Percentiles rank a stretch among this genome's conserved stretches.
Conservation (phyloP, 2,113 vertebrate species). For the Anhinga rufa region DNA sequence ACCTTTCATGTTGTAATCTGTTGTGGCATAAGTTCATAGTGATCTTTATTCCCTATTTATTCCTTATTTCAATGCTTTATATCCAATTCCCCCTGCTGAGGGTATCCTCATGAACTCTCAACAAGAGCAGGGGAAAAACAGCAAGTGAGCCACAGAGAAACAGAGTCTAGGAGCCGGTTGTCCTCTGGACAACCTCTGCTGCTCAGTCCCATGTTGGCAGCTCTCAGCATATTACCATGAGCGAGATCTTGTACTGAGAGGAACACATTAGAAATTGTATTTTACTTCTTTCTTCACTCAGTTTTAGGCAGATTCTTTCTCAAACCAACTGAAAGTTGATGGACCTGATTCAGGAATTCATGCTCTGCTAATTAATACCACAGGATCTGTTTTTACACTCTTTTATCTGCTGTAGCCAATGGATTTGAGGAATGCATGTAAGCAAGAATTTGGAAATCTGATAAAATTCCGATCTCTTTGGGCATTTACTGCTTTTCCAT, state of each 20-base stretch:
- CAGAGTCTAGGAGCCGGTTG: background rate
- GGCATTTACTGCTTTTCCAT: background rate
- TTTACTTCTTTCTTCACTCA: background rate
- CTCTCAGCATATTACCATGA: background rate
- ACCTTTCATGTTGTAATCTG: background rate
- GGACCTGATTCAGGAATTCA: background rate
- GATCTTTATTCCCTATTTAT: background rate
- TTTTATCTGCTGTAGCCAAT: background rate
- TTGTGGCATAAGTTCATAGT: background rate
- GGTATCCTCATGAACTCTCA: conserved; percentile 16
- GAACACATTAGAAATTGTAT: background rate
- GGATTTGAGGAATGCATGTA: background rate
- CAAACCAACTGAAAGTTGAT: background rate
- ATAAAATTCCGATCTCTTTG: background rate
- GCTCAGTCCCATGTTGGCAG: background rate
- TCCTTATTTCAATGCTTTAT: background rate
- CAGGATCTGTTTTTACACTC: background rate
- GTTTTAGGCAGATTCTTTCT: background rate
- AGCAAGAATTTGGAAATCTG: background rate
- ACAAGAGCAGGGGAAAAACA: conserved; percentile 16
- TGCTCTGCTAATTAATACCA: background rate
- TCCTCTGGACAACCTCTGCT: background rate
- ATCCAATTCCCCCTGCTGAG: background rate
- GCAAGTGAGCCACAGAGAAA: background rate
- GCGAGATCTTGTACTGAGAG: background rate